phyloP scores from a whole-genome alignment of 2,888 invertebrate species.

The Halictus quadricinctus region DNA sequence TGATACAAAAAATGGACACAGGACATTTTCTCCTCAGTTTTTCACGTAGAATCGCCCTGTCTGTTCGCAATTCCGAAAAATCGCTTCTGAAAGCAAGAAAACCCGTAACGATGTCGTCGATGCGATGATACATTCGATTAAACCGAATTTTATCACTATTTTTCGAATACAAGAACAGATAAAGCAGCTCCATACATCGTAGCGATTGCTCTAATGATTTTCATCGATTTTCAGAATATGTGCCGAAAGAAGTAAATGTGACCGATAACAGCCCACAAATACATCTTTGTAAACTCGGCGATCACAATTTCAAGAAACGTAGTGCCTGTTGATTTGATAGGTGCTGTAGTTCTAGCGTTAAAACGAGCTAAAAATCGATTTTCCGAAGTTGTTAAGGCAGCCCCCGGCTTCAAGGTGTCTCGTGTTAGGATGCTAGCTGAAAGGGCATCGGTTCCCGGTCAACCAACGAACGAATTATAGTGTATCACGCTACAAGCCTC shows the following conservation, averaged over 20 bases:
- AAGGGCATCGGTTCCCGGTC: slow-evolving; percentile 33
- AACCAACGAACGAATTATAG: slow-evolving; percentile 37
- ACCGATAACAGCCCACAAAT: no score
- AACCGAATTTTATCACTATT: no score
- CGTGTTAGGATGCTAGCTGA: slow-evolving; percentile 16
- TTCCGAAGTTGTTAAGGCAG: background rate
- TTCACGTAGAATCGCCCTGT: background rate
- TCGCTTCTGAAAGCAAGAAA: no score
- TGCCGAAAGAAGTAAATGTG: no score
- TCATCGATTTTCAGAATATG: no score
- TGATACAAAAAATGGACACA: background rate
- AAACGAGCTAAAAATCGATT: background rate
- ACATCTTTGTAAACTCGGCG: no score
- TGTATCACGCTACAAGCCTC: slow-evolving; percentile 4
- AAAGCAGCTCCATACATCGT: no score
- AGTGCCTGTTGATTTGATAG: background rate
- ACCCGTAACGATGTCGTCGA: no score
- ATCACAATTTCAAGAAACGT: background rate
- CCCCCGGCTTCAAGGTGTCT: background rate
- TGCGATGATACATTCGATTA: no score
- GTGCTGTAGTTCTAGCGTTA: background rate
- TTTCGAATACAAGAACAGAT: no score
- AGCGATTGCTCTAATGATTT: no score
- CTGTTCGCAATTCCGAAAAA: background rate
- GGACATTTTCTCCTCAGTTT: background rate